These are phyloP conservation scores for Cynoglossus semilaevis DNA, from an alignment of 2,113 vertebrate species.

Conservation along the genomic window DNA sequence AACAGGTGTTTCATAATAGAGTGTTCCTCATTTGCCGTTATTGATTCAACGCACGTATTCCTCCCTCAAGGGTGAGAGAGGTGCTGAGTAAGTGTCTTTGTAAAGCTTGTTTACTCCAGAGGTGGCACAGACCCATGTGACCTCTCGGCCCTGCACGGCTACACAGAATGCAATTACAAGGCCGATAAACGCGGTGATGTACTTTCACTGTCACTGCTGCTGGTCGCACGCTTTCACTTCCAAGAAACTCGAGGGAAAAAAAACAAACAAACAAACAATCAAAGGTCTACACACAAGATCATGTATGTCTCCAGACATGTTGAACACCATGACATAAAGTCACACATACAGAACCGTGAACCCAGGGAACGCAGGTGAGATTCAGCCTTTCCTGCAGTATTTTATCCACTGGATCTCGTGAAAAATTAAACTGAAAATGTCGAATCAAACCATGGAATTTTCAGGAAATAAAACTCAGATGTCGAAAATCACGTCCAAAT, in stretches of 20 bases:
- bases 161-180: conserved; percentile 53
- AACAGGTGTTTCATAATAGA: not conserved
- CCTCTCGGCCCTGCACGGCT: conserved; percentile 39
- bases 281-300: not conserved
- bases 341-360: no score
- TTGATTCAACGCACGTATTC: conserved; percentile 42
- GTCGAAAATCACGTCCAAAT: no score
- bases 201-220: conserved; percentile 4
- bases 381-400: no score
- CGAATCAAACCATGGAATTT: no score
- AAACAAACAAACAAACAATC: not conserved
- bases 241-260: not conserved
- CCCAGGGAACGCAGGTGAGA: no score
- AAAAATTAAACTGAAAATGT: no score
- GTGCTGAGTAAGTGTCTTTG: conserved; percentile 55
- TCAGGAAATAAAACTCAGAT: no score
- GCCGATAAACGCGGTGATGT: conserved; percentile 37
- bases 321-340: no score
- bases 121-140: conserved; percentile 50
- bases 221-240: not conserved
- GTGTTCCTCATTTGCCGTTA: conserved; percentile 30
- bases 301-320: no score
- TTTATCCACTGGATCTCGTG: no score
- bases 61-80: conserved; percentile 39
- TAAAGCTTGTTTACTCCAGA: conserved; percentile 59